Evolutionary conservation across 2,888 invertebrate species (phyloP), one percentile per base, ranked within the genome.

Genomic region (Onchidella celtica): DNA sequence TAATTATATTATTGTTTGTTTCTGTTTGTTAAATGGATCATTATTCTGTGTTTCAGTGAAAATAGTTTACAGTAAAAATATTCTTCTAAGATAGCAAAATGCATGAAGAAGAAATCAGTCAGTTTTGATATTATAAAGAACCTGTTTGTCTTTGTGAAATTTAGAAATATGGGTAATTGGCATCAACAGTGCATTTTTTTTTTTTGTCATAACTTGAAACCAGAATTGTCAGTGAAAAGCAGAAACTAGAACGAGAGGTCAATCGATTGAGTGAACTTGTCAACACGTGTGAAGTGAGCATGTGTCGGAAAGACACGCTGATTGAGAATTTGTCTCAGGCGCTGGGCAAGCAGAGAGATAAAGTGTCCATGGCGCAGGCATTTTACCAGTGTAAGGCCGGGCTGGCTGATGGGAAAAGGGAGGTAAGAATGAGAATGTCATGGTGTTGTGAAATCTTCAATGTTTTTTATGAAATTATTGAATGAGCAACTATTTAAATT

Each of bases 241-340:
- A 84, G 14, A 85, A 87, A 3, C 82, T 90, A 21, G 76, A 88
- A 61, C 88, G 89, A 65, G 92, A 93, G 79, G 87, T 92, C 59
- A 91, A 92, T 78, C 86, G 88, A 29, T 68, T 92, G 83, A 90
- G 90, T 83, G 93, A 93, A 78, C 80, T 92, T 32, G 85, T 92
- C 29, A 89, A 90, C 78, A 91, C 92, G 0, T 92, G 92, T 72
- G 92, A 93, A 79, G 87, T 89, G 79, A 91, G 92, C 6, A 89
- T 92, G 47, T 87, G 90, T 72, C 84, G 92, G n/a, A 93, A 93
- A 83, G 93, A 93, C 82, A 87, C 90, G 75, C 90, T 92, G 38
- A 92, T 93, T 34, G 87, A 91, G 4, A 93, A 93, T 82, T 86
- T 93, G 40, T 92, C 92, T 0, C 81, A 88, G 1, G 92, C 91